phyloP scores from a whole-genome alignment of 2,113 vertebrate genomes.

The Solea senegalensis region DNA sequence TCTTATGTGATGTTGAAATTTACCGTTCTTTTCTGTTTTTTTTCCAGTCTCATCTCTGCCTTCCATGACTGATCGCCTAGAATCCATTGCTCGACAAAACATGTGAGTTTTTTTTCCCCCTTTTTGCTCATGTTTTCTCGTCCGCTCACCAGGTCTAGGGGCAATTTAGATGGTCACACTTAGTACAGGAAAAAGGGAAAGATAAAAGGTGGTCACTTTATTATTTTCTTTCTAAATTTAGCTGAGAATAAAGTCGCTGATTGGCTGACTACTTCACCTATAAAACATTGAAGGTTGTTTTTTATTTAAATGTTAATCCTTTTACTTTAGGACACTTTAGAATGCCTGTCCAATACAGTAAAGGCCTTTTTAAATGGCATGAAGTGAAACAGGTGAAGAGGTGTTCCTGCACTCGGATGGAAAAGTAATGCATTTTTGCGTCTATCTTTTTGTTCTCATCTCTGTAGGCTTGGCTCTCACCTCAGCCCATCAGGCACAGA shows the following conservation, averaged over 20 bases:
- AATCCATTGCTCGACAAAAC: constrained; percentile 96
- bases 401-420: too few relatives aligned
- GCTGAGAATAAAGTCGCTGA: neutral
- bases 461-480: constrained; percentile 90
- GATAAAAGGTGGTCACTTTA: neutral
- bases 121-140: neutral
- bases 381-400: neutral
- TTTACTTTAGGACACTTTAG: too few relatives aligned
- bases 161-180: neutral
- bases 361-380: neutral
- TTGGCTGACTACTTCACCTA: neutral
- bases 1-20: neutral
- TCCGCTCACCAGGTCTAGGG: neutral
- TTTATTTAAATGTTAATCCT: too few relatives aligned
- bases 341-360: neutral
- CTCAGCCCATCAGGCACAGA: constrained; percentile 95
- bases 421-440: neutral
- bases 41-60: constrained; percentile 92
- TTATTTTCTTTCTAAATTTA: neutral
- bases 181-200: neutral
- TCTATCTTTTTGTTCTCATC: neutral
- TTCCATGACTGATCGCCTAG: constrained; percentile 96
- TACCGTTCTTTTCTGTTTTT: neutral
- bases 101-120: constrained; percentile 80
- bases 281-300: neutral